phyloP scores from a whole-genome alignment of 1,140 invertebrate genomes.

The Bombus confusus region DNA sequence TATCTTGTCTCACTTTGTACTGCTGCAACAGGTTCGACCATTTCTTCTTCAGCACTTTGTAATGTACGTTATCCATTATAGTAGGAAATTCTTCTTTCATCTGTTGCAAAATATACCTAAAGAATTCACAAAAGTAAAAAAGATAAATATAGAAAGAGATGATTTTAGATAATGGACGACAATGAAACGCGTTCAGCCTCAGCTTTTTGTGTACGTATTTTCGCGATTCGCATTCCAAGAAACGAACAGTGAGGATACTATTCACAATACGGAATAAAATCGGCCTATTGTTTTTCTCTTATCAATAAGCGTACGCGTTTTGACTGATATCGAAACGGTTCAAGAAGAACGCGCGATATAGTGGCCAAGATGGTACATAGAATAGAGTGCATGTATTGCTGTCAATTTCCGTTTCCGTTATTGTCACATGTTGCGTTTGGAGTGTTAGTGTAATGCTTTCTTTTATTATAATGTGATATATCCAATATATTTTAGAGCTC shows the following conservation, averaged over 20 bases:
- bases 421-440: neutral
- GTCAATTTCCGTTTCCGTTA: constrained; percentile 36
- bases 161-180: constrained; percentile 12
- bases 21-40: constrained; percentile 75
- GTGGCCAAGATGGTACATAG: neutral
- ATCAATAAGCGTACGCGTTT: neutral
- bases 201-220: neutral
- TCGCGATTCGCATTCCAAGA: constrained; percentile 29
- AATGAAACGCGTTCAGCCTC: constrained; percentile 7
- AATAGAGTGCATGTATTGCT: neutral
- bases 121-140: neutral
- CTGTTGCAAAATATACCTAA: constrained; percentile 70
- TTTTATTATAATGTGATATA: neutral
- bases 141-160: neutral
- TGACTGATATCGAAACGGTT: constrained; percentile 12
- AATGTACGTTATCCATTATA: constrained; percentile 74
- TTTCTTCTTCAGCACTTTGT: constrained; percentile 74
- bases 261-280: constrained; percentile 31
- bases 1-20: constrained; percentile 70
- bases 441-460: neutral
- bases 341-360: constrained; percentile 12
- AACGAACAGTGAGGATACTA: constrained; percentile 42
- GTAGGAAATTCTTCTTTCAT: constrained; percentile 73
- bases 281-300: constrained; percentile 44
- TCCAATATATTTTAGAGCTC: neutral